Conservation (phyloP, 2,797 vertebrate species). For the Cheirogaleus major region DNA sequence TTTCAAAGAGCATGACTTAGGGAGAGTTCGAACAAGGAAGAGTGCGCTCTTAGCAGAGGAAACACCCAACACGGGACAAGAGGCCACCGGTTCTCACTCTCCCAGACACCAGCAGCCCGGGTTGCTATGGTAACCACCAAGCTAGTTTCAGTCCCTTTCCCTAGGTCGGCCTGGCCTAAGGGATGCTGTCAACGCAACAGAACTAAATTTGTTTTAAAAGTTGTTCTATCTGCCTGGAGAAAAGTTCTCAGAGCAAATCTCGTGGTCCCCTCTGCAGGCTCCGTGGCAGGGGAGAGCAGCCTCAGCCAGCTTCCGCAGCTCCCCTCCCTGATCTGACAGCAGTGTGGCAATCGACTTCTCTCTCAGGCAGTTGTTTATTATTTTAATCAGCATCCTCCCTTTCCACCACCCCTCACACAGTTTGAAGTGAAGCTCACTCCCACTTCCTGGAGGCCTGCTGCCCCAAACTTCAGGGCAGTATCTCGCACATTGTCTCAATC, state of each 20-base stretch:
- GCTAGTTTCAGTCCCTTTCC: conserved; percentile 77
- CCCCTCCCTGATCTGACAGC: conserved; percentile 73
- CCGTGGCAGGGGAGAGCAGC: conserved; percentile 39
- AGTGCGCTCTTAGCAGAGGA: conserved; percentile 76
- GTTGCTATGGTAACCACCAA: conserved; percentile 81
- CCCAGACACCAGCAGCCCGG: conserved; percentile 50
- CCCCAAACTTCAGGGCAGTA: conserved; percentile 77
- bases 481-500: conserved; percentile 42
- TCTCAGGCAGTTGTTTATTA: conserved; percentile 95
- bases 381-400: conserved; percentile 96
- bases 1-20: conserved; percentile 68
- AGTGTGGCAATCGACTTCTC: conserved; percentile 78
- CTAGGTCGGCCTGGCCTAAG: background rate
- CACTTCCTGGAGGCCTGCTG: conserved; percentile 93
- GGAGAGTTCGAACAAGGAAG: conserved; percentile 78
- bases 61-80: conserved; percentile 43
- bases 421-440: conserved; percentile 90
- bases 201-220: conserved; percentile 67
- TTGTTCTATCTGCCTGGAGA: conserved; percentile 31
- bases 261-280: conserved; percentile 35
- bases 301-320: conserved; percentile 57
- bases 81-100: conserved; percentile 56
- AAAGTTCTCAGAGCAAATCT: conserved; percentile 35
- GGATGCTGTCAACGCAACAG: conserved; percentile 63
- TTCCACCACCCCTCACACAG: conserved; percentile 89